A percentile compares a stretch with the other conserved stretches of the same genome.
phyloP scores from a whole-genome alignment of 2,113 vertebrate genomes.

The Cephalopholis sonnerati region DNA sequence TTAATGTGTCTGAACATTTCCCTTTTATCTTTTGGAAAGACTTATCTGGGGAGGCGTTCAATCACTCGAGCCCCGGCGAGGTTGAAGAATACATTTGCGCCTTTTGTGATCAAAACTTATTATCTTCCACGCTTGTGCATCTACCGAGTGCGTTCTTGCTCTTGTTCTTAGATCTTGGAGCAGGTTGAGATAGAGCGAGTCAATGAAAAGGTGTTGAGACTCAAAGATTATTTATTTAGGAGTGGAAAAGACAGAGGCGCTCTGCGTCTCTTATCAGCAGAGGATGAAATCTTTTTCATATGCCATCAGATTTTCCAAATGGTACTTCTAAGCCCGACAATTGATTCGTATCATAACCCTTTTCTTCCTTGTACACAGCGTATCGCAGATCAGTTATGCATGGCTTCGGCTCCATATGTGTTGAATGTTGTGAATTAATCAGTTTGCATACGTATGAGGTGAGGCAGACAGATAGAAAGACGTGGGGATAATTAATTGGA shows the following conservation, averaged over 20 bases:
- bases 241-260: not conserved
- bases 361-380: constrained; percentile 14
- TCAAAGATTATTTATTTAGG: constrained; percentile 41
- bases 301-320: constrained; percentile 39
- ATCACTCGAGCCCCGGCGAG: constrained; percentile 32
- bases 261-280: constrained; percentile 47
- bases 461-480: constrained; percentile 22
- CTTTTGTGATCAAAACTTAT: constrained; percentile 52
- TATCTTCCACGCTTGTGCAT: constrained; percentile 21
- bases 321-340: constrained; percentile 16
- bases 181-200: constrained; percentile 39
- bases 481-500: constrained; percentile 53
- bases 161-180: constrained; percentile 4
- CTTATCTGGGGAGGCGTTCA: constrained; percentile 50
- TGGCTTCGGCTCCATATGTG: constrained; percentile 39
- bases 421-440: constrained; percentile 42
- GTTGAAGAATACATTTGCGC: constrained; percentile 29
- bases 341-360: constrained; percentile 27
- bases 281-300: constrained; percentile 35
- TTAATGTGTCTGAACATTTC: constrained; percentile 67
- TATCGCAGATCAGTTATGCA: constrained; percentile 24
- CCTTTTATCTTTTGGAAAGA: constrained; percentile 58
- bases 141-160: not conserved
- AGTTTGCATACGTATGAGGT: constrained; percentile 23
- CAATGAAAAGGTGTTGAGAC: constrained; percentile 45